These are phyloP conservation scores for Pterocles burchelli DNA, from an alignment of 2,113 vertebrate genomes.

Conservation along the genomic window DNA sequence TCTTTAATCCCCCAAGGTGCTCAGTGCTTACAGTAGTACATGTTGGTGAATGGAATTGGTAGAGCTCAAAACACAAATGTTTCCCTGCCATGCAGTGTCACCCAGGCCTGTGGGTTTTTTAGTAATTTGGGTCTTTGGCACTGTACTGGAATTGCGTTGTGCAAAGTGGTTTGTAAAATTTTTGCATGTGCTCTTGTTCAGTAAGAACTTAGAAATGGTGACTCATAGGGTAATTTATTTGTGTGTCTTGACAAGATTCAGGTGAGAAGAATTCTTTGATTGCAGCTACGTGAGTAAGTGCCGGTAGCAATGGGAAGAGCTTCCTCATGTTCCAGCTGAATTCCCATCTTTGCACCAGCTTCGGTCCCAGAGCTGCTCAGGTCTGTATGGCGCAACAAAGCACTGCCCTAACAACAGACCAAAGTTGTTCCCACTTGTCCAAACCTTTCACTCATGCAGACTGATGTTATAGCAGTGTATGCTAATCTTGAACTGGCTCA, in stretches of 20 bases:
- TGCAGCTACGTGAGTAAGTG: background rate
- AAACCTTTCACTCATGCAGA: background rate
- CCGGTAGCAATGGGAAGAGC: background rate
- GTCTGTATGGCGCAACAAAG: background rate
- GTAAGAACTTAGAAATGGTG: background rate
- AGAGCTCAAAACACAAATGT: background rate
- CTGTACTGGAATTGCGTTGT: background rate
- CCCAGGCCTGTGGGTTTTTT: background rate
- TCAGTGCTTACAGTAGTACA: background rate
- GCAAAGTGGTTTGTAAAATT: background rate
- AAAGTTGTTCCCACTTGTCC: background rate
- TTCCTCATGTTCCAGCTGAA: background rate
- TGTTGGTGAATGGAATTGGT: background rate
- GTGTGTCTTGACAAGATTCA: background rate
- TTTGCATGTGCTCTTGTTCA: background rate
- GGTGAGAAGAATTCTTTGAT: background rate
- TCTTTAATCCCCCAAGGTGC: background rate
- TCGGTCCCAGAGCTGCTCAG: background rate
- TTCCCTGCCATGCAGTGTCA: accelerated
- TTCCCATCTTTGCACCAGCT: background rate
- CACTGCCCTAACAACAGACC: background rate
- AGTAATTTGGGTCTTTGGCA: background rate
- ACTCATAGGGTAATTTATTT: background rate
- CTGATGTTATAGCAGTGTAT: background rate
- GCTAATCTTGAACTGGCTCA: background rate